Evolutionary conservation across 2,797 vertebrate genomes (phyloP), one percentile per base, ranked within the genome.

Genomic region (Merluccius polli): DNA sequence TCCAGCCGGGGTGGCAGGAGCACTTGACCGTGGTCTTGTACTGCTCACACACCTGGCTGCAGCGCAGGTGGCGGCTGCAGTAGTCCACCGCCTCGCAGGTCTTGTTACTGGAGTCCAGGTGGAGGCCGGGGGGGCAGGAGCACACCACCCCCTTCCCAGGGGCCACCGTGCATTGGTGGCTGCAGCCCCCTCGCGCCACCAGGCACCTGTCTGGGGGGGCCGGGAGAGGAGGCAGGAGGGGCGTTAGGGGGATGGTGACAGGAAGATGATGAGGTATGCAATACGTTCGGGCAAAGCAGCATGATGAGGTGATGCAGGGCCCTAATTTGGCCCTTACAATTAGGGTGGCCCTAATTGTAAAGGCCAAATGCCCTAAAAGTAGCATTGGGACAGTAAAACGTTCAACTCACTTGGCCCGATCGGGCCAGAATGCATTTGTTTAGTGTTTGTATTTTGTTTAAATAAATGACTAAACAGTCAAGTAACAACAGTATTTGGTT

Each of bases 1-100:
- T 93, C 98, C 98, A 99, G 67, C 98, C 98, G 3, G 96, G 95
- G 0, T 99, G 99, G 86, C 98, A 99, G 0, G 97, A 98, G 76
- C 98, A 99, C 85, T 98, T 99, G 82, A 99, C 96, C 0, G 91
- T 94, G 83, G 95, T 96, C 90, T 99, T 99, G 84, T 96, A 95
- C 86, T 99, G 98, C 82, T 99, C 97, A 79, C 98, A 99, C 81
- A 96, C 94, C 93, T 99, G 98, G 84, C 96, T 98, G 82, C 98
- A 99, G 87, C 94, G 97, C 0, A 97, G 93, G 87, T 99, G 98
- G 74, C 83, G 94, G 84, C 89, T 93, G 84, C 98, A 99, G 82
- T 97, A 98, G 94, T 99, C 97, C 87, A 98, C 93, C 77, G 94
- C 87, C 90, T 98, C 94, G 81, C 98, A 99, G 0, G 95, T 97